phyloP scores from a whole-genome alignment of 2,888 invertebrate species.

The Petrolisthes manimaculis region DNA sequence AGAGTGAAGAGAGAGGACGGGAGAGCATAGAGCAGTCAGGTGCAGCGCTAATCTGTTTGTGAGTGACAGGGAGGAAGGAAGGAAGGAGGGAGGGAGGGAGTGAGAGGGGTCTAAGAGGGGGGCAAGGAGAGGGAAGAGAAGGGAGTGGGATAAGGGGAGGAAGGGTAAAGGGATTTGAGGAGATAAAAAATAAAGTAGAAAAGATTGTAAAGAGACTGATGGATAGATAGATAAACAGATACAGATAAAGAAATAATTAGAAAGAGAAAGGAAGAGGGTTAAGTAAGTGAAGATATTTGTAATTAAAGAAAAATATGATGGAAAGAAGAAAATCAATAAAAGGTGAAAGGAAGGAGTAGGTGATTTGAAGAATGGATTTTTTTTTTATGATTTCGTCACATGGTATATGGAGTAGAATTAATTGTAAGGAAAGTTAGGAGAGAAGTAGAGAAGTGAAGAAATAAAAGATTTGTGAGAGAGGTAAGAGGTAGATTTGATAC shows the following conservation, averaged over 20 bases:
- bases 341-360: too few species aligned
- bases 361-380: too few species aligned
- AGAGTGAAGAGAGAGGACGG: background rate
- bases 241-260: background rate
- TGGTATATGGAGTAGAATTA: too few species aligned
- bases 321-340: too few species aligned
- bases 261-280: background rate
- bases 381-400: too few species aligned
- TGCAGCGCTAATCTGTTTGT: background rate
- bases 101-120: background rate
- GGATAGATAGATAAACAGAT: too few species aligned
- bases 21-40: background rate
- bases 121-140: background rate
- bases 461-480: too few species aligned
- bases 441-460: too few species aligned
- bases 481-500: too few species aligned
- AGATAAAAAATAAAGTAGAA: background rate
- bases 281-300: background rate
- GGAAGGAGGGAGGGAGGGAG: background rate
- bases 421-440: too few species aligned
- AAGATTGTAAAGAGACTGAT: background rate
- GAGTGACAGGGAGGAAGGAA: constrained; percentile 6
- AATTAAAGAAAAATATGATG: too few species aligned
- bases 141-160: background rate
- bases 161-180: background rate